A percentile compares a stretch with the other conserved stretches of the same genome.
Evolutionary conservation across 2,113 vertebrate genomes (phyloP).

Genomic region (Sphaerodactylus townsendi): DNA sequence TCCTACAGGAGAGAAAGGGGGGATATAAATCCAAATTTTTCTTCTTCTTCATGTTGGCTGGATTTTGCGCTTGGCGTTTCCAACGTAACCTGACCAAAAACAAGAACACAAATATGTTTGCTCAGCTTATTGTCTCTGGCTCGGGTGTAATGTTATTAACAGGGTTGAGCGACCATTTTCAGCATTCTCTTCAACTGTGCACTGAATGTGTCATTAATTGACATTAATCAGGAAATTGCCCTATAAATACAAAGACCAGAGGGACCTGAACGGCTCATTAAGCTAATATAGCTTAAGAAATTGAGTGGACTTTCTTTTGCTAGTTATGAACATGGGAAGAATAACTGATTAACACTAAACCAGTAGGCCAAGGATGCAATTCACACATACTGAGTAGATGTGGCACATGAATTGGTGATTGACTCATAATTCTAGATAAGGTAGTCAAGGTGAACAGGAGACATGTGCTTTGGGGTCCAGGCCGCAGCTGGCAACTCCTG

Average conservation of each 20-base stretch:
- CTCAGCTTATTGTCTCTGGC: slow-evolving; percentile 27
- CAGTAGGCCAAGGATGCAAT: not conserved
- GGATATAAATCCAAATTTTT: no score
- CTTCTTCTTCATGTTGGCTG: not conserved
- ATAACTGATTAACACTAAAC: slow-evolving; percentile 18
- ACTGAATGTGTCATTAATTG: slow-evolving; percentile 67
- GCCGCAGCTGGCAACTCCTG: no score
- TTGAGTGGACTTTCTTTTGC: slow-evolving; percentile 41
- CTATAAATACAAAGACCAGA: slow-evolving; percentile 48
- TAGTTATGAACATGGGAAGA: slow-evolving; percentile 26
- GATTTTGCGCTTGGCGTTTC: slow-evolving; percentile 41
- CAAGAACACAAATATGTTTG: slow-evolving; percentile 29
- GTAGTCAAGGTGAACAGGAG: no score
- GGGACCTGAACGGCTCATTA: slow-evolving; percentile 58
- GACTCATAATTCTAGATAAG: no score
- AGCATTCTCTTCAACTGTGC: slow-evolving; percentile 65
- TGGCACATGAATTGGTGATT: not conserved
- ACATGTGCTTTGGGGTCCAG: no score
- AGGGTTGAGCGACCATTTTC: slow-evolving; percentile 48
- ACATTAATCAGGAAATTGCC: slow-evolving; percentile 69
- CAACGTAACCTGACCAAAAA: slow-evolving; percentile 44
- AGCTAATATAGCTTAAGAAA: slow-evolving; percentile 52
- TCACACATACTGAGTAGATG: not conserved
- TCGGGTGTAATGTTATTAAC: slow-evolving; percentile 38
- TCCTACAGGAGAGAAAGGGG: no score